These are phyloP conservation scores for Tinea trinotella DNA, from an alignment of 2,888 invertebrate genomes.

Conservation along the genomic window DNA sequence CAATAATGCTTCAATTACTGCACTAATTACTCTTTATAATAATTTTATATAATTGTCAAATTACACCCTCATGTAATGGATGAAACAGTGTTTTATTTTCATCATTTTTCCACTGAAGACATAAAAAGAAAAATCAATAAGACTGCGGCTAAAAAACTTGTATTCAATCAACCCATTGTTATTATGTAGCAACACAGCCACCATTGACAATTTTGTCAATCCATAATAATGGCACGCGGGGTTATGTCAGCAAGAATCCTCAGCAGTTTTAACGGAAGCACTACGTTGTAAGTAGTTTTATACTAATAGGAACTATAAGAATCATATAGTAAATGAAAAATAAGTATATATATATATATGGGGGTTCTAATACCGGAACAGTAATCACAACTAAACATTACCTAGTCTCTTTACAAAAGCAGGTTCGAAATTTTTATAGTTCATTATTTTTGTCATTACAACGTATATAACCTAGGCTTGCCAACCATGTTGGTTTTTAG, in stretches of 20 bases:
- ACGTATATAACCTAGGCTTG: too few relatives aligned
- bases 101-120: too few relatives aligned
- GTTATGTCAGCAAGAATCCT: constrained; percentile 73
- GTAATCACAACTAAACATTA: constrained; percentile 62
- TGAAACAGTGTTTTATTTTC: too few relatives aligned
- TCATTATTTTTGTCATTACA: constrained; percentile 58
- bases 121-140: too few relatives aligned
- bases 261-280: constrained; percentile 73
- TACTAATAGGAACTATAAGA: constrained; percentile 60
- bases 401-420: constrained; percentile 70
- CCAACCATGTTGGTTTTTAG: too few relatives aligned
- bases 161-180: neutral
- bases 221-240: constrained; percentile 74
- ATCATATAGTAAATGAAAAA: constrained; percentile 47
- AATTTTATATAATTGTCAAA: too few relatives aligned
- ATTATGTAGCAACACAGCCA: constrained; percentile 48
- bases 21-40: too few relatives aligned
- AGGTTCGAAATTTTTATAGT: constrained; percentile 67
- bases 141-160: too few relatives aligned
- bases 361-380: constrained; percentile 56
- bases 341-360: constrained; percentile 70
- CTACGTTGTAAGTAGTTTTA: constrained; percentile 57
- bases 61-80: too few relatives aligned
- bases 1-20: too few relatives aligned
- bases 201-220: constrained; percentile 73